Evolutionary conservation across 2,113 vertebrate genomes (phyloP).

Genomic region (Dolichotis patagonum): DNA sequence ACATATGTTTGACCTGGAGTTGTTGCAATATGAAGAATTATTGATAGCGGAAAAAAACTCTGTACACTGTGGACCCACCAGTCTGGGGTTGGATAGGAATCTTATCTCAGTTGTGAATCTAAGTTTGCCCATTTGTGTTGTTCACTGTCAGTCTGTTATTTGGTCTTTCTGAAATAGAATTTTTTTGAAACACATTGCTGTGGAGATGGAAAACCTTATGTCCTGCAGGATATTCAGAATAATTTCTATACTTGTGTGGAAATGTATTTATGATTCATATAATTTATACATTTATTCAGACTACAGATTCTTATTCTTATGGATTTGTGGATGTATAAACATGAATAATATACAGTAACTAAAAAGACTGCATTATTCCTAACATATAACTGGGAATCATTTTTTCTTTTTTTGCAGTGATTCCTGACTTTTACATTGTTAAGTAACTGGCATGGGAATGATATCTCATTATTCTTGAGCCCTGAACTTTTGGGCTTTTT

Average conservation of each 20-base stretch:
- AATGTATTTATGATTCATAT: not conserved
- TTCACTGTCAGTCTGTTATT: not conserved
- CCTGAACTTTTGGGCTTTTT: not conserved
- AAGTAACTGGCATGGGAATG: not conserved
- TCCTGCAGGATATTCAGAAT: not conserved
- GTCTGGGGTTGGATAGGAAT: not conserved
- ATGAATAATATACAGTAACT: not conserved
- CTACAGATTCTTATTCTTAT: not conserved
- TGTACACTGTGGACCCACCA: not conserved
- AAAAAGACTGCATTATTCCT: not conserved
- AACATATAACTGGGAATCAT: not conserved
- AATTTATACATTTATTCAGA: conserved; percentile 45
- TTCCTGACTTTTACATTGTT: not conserved
- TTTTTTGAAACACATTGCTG: not conserved
- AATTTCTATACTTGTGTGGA: not conserved
- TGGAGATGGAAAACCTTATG: not conserved
- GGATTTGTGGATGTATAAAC: not conserved
- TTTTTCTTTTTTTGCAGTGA: not conserved
- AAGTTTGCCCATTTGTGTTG: not conserved
- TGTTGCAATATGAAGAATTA: conserved; percentile 8
- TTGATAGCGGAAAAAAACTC: not conserved
- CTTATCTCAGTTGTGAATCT: not conserved
- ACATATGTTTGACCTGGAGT: not conserved
- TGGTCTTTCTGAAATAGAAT: not conserved
- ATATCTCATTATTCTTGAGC: not conserved